Conservation (phyloP, 2,113 vertebrate genomes). For the Elgaria multicarinata region DNA sequence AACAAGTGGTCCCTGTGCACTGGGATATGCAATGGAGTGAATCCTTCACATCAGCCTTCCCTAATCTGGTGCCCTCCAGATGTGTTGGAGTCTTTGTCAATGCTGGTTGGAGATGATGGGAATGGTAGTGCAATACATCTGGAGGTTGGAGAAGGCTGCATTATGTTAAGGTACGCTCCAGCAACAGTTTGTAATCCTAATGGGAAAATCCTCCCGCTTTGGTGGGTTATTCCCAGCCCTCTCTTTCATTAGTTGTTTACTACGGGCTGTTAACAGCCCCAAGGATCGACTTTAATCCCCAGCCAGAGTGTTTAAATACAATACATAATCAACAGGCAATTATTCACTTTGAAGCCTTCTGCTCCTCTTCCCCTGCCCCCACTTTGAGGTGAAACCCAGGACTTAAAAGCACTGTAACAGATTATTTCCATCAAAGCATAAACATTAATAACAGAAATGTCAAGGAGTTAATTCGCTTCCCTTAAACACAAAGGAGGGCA, state of each 20-base stretch:
- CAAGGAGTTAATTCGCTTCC: slow-evolving; percentile 50
- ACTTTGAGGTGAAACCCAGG: slow-evolving; percentile 56
- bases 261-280: slow-evolving; percentile 71
- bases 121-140: not conserved
- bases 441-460: slow-evolving; percentile 64
- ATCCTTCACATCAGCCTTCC: slow-evolving; percentile 4
- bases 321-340: slow-evolving; percentile 81
- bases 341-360: slow-evolving; percentile 79
- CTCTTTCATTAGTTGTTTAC: slow-evolving; percentile 80
- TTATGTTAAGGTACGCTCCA: slow-evolving; percentile 43
- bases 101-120: no score
- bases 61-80: not conserved
- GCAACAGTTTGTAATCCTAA: slow-evolving; percentile 48
- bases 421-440: slow-evolving; percentile 72
- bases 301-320: slow-evolving; percentile 79
- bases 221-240: slow-evolving; percentile 63
- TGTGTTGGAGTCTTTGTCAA: not conserved
- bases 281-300: slow-evolving; percentile 76
- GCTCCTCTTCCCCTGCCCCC: slow-evolving; percentile 46
- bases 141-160: not conserved
- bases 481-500: slow-evolving; percentile 40
- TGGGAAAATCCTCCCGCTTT: slow-evolving; percentile 61
- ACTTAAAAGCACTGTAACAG: slow-evolving; percentile 68
- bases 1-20: slow-evolving; percentile 6
- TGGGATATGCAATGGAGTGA: slow-evolving; percentile 37